Conservation (phyloP, 2,797 vertebrate species). For the Meriones psammophilus region DNA sequence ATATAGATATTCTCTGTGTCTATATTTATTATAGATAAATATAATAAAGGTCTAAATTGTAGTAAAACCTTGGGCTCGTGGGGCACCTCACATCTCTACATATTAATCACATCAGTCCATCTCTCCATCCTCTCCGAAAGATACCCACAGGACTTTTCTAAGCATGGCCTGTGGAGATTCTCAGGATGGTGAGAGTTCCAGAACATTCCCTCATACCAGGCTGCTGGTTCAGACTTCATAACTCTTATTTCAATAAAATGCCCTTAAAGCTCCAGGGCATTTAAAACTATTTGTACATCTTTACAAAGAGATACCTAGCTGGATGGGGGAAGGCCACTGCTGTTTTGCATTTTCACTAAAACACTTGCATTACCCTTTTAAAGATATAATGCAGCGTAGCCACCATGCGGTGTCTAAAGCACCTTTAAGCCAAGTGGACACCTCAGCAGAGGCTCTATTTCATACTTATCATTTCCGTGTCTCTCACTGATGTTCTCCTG, state of each 20-base stretch:
- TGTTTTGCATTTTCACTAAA: slow-evolving; percentile 48
- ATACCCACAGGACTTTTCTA: slow-evolving; percentile 24
- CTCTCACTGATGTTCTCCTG: not conserved
- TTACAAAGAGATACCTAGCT: slow-evolving; percentile 24
- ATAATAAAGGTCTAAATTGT: slow-evolving; percentile 70
- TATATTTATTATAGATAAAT: no score
- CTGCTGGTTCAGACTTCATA: slow-evolving; percentile 17
- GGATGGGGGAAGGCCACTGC: not conserved
- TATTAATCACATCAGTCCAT: not conserved
- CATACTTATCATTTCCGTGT: not conserved
- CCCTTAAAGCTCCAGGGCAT: not conserved
- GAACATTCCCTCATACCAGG: slow-evolving; percentile 3
- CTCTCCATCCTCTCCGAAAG: slow-evolving; percentile 21
- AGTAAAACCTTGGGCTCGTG: slow-evolving; percentile 52
- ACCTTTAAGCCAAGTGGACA: not conserved
- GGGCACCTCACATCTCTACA: not conserved
- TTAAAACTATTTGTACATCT: slow-evolving; percentile 50
- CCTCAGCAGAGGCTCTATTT: not conserved
- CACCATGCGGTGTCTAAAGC: not conserved
- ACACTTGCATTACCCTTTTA: slow-evolving; percentile 21
- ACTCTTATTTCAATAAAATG: not conserved
- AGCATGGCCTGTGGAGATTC: not conserved
- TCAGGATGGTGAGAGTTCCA: slow-evolving; percentile 15
- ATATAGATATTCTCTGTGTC: no score
- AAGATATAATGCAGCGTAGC: not conserved